Conservation (phyloP, 1,140 invertebrate species). For the Spodoptera frugiperda region DNA sequence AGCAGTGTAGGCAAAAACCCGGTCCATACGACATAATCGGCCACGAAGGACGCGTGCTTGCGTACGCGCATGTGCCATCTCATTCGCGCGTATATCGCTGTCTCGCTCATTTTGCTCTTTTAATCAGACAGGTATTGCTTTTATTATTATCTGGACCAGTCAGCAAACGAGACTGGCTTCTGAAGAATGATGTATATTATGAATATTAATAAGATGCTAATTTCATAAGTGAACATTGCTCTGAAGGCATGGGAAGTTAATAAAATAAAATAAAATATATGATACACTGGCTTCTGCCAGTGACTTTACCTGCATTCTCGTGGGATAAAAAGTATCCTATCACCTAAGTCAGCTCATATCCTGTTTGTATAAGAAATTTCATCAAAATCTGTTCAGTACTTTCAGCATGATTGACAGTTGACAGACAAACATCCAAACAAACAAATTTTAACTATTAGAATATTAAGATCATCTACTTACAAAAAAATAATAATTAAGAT, state of each 20-base stretch:
- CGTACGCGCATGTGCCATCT: slow-evolving; percentile 66
- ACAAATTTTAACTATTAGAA: too few species aligned
- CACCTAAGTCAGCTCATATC: too few species aligned
- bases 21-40: slow-evolving; percentile 60
- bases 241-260: not conserved
- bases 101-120: slow-evolving; percentile 62
- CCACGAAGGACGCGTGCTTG: slow-evolving; percentile 78
- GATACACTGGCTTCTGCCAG: not conserved
- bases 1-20: slow-evolving; percentile 64
- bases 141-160: slow-evolving; percentile 73
- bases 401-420: too few species aligned
- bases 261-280: not conserved
- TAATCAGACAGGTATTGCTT: slow-evolving; percentile 68
- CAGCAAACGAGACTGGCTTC: slow-evolving; percentile 54
- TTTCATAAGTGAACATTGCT: slow-evolving; percentile 45
- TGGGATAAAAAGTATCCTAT: too few species aligned
- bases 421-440: too few species aligned
- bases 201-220: slow-evolving; percentile 69
- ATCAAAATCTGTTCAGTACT: too few species aligned
- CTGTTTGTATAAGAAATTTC: too few species aligned
- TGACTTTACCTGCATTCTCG: too few species aligned
- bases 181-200: slow-evolving; percentile 62
- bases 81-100: slow-evolving; percentile 50
- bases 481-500: slow-evolving; percentile 2
- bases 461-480: too few species aligned